Percentiles rank a stretch among this genome's conserved stretches.
These are phyloP conservation scores for Goniozus legneri DNA, from an alignment of 1,140 invertebrate genomes.

Conservation along the genomic window DNA sequence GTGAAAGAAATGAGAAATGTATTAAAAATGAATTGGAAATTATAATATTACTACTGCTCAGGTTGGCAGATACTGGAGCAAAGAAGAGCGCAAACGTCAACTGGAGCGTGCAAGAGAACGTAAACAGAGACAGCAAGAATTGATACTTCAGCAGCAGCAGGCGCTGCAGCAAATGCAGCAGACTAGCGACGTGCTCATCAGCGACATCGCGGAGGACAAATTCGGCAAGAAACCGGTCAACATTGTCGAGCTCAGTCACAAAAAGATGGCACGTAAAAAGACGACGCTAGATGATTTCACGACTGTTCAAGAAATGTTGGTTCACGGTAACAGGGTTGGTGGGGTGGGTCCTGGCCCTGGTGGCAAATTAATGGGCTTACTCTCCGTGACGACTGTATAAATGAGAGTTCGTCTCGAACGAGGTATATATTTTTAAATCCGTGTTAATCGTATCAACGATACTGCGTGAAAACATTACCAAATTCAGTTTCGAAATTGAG, in stretches of 20 bases:
- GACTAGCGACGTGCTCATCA: conserved; percentile 35
- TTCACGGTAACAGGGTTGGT: conserved; percentile 49
- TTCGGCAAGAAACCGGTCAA: conserved; percentile 39
- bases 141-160: conserved; percentile 33
- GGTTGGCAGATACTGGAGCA: conserved; percentile 76
- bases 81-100: conserved; percentile 75
- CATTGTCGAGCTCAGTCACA: conserved; percentile 41
- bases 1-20: neutral
- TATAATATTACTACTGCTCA: conserved; percentile 21
- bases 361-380: conserved; percentile 53
- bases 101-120: conserved; percentile 67
- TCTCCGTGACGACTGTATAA: conserved; percentile 58
- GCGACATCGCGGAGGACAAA: conserved; percentile 50
- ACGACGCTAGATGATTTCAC: conserved; percentile 49
- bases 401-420: neutral
- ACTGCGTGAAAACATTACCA: too few relatives aligned
- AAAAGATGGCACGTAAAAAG: conserved; percentile 47
- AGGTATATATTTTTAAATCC: neutral
- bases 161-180: conserved; percentile 30
- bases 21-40: neutral
- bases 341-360: conserved; percentile 41
- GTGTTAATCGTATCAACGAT: too few relatives aligned
- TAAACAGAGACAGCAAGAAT: conserved; percentile 58
- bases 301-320: conserved; percentile 52
- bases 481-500: too few relatives aligned